These are phyloP conservation scores for Falco cherrug DNA, from an alignment of 2,797 vertebrate genomes.

Conservation along the genomic window DNA sequence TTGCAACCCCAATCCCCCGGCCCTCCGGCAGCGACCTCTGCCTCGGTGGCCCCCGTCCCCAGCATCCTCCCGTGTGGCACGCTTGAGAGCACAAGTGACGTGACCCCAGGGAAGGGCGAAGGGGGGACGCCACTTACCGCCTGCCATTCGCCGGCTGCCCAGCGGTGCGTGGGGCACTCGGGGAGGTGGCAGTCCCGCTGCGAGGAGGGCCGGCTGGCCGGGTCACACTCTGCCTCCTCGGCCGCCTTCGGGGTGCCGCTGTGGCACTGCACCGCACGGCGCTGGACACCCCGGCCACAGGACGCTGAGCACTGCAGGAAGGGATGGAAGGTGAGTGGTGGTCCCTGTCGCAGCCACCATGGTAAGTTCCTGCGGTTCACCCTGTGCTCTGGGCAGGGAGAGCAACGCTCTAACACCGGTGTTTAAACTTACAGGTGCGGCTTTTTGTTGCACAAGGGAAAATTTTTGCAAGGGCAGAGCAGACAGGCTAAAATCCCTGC, in stretches of 20 bases:
- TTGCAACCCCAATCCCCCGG: slow-evolving; percentile 1
- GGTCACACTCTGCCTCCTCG: slow-evolving; percentile 79
- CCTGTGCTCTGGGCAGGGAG: not conserved
- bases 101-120: not conserved
- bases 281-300: slow-evolving; percentile 86
- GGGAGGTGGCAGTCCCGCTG: slow-evolving; percentile 82
- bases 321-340: slow-evolving; percentile 68
- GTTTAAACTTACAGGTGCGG: not conserved
- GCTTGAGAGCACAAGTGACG: slow-evolving; percentile 45
- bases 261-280: slow-evolving; percentile 84
- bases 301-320: slow-evolving; percentile 86
- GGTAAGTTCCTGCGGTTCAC: fast-evolving
- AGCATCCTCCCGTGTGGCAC: not conserved
- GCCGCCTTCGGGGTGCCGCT: slow-evolving; percentile 65
- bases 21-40: not conserved
- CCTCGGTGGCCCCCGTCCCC: not conserved
- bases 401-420: fast-evolving
- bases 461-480: not conserved
- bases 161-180: slow-evolving; percentile 81
- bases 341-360: fast-evolving
- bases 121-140: slow-evolving; percentile 77
- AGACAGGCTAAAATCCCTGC: not conserved
- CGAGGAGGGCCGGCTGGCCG: slow-evolving; percentile 73
- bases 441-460: not conserved
- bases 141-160: slow-evolving; percentile 89